Conservation (phyloP, 2,797 vertebrate species). For the Xiphorhynchus erythropygius region DNA sequence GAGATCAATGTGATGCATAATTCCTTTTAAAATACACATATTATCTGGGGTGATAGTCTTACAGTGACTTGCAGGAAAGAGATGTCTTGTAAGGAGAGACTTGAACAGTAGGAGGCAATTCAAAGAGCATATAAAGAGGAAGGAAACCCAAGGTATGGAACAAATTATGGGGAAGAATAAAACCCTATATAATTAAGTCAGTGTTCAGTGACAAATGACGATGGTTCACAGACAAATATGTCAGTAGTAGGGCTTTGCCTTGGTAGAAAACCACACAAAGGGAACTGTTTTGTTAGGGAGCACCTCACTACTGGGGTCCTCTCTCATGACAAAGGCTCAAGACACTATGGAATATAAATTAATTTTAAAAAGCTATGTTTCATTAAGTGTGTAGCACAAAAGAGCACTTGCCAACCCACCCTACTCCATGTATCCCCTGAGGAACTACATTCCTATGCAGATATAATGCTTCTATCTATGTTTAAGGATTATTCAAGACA, state of each 20-base stretch:
- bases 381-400: not conserved
- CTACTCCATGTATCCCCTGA: not conserved
- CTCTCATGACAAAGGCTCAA: not conserved
- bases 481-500: not conserved
- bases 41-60: not conserved
- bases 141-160: not conserved
- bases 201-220: not conserved
- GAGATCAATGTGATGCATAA: not conserved
- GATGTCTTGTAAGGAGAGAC: not conserved
- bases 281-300: not conserved
- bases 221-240: not conserved
- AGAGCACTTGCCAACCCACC: not conserved
- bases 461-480: not conserved
- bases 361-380: not conserved
- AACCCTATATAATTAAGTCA: not conserved
- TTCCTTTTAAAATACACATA: not conserved
- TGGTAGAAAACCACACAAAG: not conserved
- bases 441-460: not conserved
- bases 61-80: slow-evolving; percentile 4
- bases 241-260: not conserved
- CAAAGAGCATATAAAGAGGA: not conserved
- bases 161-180: not conserved
- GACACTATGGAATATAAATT: not conserved
- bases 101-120: not conserved
- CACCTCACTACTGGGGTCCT: not conserved